Evolutionary conservation across 2,888 invertebrate genomes (phyloP).

Genomic region (Cenopis cana): DNA sequence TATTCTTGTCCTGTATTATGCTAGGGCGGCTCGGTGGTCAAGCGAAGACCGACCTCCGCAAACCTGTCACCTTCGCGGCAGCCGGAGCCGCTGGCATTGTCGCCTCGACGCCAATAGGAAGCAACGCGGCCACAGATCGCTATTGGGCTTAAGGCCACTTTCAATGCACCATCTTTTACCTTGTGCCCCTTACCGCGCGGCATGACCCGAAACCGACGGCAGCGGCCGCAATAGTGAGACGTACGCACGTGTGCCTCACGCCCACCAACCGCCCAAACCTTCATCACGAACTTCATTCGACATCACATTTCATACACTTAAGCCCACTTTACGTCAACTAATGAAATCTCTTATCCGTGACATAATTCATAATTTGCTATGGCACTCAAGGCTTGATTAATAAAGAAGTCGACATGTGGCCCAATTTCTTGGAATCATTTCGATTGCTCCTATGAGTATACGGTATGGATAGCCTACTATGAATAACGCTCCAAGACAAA

Average conservation of each 20-base stretch:
- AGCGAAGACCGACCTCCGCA: slow-evolving; percentile 74
- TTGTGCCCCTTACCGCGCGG: slow-evolving; percentile 80
- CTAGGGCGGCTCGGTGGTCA: slow-evolving; percentile 55
- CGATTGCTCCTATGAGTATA: slow-evolving; percentile 23
- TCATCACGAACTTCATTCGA: slow-evolving; percentile 31
- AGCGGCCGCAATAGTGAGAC: slow-evolving; percentile 51
- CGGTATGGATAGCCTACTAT: slow-evolving; percentile 27
- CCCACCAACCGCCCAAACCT: slow-evolving; percentile 37
- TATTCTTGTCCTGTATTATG: slow-evolving; percentile 26
- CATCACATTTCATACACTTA: slow-evolving; percentile 39
- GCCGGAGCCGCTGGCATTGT: slow-evolving; percentile 76
- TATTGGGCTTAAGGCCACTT: slow-evolving; percentile 84
- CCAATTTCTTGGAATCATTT: slow-evolving; percentile 28
- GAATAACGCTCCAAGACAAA: slow-evolving; percentile 58
- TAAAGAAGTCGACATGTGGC: slow-evolving; percentile 32
- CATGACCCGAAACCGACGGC: slow-evolving; percentile 74
- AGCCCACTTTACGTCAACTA: slow-evolving; percentile 34
- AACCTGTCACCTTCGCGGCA: slow-evolving; percentile 76
- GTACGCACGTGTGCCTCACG: slow-evolving; percentile 46
- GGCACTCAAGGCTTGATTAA: slow-evolving; percentile 39
- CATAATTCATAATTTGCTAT: slow-evolving; percentile 40
- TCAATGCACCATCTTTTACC: slow-evolving; percentile 86
- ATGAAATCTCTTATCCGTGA: slow-evolving; percentile 41
- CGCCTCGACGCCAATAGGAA: slow-evolving; percentile 83
- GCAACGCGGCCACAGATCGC: slow-evolving; percentile 79